phyloP scores from a whole-genome alignment of 1,140 invertebrate species.

The Drosophila kanapiae region DNA sequence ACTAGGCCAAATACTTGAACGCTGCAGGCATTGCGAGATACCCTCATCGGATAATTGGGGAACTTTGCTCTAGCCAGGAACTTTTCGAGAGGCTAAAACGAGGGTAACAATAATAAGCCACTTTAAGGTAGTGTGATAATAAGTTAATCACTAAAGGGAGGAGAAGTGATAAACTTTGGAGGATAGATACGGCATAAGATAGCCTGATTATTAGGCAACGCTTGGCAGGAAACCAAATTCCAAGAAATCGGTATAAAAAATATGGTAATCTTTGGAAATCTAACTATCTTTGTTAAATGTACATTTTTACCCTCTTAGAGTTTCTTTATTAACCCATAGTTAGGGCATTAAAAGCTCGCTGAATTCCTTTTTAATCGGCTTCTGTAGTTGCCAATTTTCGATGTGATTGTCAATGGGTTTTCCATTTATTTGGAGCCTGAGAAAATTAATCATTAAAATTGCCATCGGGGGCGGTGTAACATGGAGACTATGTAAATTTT shows the following conservation, averaged over 20 bases:
- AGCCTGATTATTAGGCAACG: too few species aligned
- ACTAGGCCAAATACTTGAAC: slow-evolving; percentile 48
- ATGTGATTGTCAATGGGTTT: slow-evolving; percentile 58
- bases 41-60: slow-evolving; percentile 12
- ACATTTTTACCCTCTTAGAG: neutral
- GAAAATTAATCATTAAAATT: slow-evolving; percentile 81
- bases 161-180: too few species aligned
- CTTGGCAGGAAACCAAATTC: too few species aligned
- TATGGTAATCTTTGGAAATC: too few species aligned
- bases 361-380: neutral
- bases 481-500: slow-evolving; percentile 61
- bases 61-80: slow-evolving; percentile 12
- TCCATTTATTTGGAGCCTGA: slow-evolving; percentile 66
- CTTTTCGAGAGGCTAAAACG: neutral
- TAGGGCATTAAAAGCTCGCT: slow-evolving; percentile 16
- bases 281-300: too few species aligned
- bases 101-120: neutral
- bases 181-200: too few species aligned
- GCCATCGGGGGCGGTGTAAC: slow-evolving; percentile 44
- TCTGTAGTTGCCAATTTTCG: slow-evolving; percentile 31
- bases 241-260: too few species aligned
- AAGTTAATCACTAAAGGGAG: neutral
- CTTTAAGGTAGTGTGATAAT: neutral
- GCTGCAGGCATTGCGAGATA: slow-evolving; percentile 29
- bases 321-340: neutral